Percentiles rank a stretch among this genome's conserved stretches.
Conservation (phyloP, 2,797 vertebrate genomes). For the Alauda arvensis region DNA sequence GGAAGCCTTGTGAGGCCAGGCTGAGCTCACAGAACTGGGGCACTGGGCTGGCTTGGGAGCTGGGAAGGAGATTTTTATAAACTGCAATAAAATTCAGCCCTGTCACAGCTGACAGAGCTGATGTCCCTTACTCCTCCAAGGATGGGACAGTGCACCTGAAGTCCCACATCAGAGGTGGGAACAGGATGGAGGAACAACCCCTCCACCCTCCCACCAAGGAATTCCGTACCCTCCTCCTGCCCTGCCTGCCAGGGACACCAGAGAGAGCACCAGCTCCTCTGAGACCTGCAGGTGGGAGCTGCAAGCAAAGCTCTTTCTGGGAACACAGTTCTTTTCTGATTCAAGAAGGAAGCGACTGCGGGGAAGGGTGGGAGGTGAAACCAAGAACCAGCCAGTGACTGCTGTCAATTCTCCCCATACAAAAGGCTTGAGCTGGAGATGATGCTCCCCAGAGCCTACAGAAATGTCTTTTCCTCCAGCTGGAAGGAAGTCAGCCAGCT, state of each 20-base stretch:
- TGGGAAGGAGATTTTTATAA: neutral
- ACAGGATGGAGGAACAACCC: neutral
- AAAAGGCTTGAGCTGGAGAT: conserved; percentile 16
- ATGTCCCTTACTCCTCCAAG: neutral
- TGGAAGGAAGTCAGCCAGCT: conserved; percentile 14
- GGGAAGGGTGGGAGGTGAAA: conserved; percentile 57
- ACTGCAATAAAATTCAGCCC: neutral
- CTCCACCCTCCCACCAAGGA: neutral
- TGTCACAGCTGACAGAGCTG: neutral
- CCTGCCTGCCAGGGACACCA: neutral
- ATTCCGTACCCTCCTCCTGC: neutral
- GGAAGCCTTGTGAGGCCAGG: neutral
- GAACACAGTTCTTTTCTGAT: conserved; percentile 39
- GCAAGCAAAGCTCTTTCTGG: conserved; percentile 42
- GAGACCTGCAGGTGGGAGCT: neutral
- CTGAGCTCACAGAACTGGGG: neutral
- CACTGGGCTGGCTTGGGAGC: neutral
- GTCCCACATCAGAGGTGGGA: neutral
- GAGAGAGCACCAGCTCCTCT: neutral
- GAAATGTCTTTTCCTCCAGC: conserved; percentile 11
- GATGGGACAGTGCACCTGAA: neutral
- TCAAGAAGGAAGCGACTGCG: conserved; percentile 5
- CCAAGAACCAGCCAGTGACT: conserved; percentile 24
- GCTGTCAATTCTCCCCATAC: neutral
- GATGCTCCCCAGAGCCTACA: conserved; percentile 22